Evolutionary conservation across 1,140 invertebrate species (phyloP), one percentile per base, ranked within the genome.

Genomic region (Venustaconcha ellipsiformis): DNA sequence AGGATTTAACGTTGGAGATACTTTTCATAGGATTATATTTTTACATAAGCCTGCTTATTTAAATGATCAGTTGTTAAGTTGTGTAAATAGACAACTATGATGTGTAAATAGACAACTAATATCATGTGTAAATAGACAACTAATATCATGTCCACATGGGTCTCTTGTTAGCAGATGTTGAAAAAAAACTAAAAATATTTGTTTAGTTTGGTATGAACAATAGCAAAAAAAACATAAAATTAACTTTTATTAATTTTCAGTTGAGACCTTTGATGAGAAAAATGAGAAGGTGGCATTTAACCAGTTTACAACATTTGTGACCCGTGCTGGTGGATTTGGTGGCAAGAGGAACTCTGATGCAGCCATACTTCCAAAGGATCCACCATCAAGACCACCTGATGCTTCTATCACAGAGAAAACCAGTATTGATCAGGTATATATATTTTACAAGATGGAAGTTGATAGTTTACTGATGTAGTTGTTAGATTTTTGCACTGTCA

Each of bases 271-370:
- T 81, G 92, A 96, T 91, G 91, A 93, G 79, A 81, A 84, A 63
- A 94, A 94, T 6, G 93, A 95, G 48, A 92, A 93, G 72, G 81
- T 97, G 5, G 89, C 89, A 18, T 89, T 87, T 59, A 90, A 90
- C 67, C 93, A 93, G 83, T 91, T 93, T 85, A 91, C 92, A 55
- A 87, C 93, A 2, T 98, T 98, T 88, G 91, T 96, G 57, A 92
- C 96, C 55, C 96, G 96, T 4, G 94, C 94, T 78, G 96, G 96
- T 14, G 95, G 94, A 72, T 99, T 98, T 91, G 94, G 94, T 63
- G 97, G 97, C 1, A 93, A 94, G 64, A 92, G 95, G 76, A 92
- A 91, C 59, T 95, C 95, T 5, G 82, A 90, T 4, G 92, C 93
- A 78, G 90, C 92, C 0, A 92, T 95, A 23, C 91, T 93, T 18